A percentile compares a stretch with the other conserved stretches of the same genome.
phyloP scores from a whole-genome alignment of 2,113 vertebrate species.

The Strix aluco region DNA sequence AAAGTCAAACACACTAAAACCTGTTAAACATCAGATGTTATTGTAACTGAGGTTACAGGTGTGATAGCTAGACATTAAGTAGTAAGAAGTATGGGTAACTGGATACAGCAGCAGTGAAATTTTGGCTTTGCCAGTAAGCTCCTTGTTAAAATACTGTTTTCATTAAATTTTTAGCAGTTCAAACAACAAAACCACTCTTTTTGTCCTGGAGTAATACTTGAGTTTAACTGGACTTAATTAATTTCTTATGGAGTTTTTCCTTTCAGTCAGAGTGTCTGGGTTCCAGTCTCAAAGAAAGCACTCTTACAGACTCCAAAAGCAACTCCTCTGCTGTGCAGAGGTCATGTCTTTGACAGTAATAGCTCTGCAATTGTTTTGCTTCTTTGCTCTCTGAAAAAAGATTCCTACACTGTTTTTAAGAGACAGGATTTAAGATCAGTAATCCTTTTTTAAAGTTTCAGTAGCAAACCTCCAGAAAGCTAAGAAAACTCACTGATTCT shows the following conservation, averaged over 20 bases:
- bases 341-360: not conserved
- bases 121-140: not conserved
- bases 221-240: not conserved
- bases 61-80: not conserved
- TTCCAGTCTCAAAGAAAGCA: not conserved
- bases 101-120: not conserved
- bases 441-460: not conserved
- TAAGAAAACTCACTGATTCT: not conserved
- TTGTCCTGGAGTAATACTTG: not conserved
- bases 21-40: not conserved
- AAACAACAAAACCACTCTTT: not conserved
- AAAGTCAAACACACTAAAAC: not conserved
- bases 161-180: not conserved
- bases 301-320: not conserved
- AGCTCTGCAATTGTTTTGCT: not conserved
- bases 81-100: not conserved
- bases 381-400: not conserved
- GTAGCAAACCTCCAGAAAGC: not conserved
- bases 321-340: not conserved
- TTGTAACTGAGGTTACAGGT: not conserved
- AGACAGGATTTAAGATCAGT: not conserved
- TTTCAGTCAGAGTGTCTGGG: not conserved
- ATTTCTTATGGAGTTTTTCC: slow-evolving; percentile 3
- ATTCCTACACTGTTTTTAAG: not conserved
- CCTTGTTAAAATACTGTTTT: not conserved